Evolutionary conservation across 2,888 invertebrate genomes (phyloP).

Genomic region (Keiferia lycopersicella): DNA sequence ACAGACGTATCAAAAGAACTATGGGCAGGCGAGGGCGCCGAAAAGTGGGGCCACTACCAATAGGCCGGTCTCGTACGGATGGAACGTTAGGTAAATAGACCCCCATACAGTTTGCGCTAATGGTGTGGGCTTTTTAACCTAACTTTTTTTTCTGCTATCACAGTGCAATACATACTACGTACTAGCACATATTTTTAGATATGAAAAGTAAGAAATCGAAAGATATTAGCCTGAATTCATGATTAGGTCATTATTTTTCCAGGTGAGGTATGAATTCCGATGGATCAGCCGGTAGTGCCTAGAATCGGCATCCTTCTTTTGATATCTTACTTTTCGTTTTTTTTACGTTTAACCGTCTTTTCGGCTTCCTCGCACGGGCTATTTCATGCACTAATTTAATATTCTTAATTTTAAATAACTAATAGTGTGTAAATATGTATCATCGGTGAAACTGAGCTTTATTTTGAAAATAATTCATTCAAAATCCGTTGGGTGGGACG

Average conservation of each 20-base stretch:
- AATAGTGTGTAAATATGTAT: not conserved
- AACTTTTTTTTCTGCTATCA: conserved; percentile 25
- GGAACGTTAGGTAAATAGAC: conserved; percentile 75
- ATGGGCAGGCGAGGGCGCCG: conserved; percentile 57
- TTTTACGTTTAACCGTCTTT: not conserved
- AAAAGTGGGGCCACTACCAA: conserved; percentile 58
- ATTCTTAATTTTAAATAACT: not conserved
- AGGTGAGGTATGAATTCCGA: too few relatives aligned
- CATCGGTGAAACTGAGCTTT: not conserved
- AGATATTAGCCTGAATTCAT: too few relatives aligned
- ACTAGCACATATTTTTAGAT: conserved; percentile 22
- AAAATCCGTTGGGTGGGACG: not conserved
- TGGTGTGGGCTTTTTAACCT: conserved; percentile 47
- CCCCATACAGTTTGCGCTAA: conserved; percentile 38
- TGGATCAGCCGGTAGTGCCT: too few relatives aligned
- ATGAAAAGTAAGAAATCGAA: conserved; percentile 15
- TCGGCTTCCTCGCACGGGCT: not conserved
- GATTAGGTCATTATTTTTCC: too few relatives aligned
- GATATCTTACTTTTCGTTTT: not conserved
- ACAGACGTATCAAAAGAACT: conserved; percentile 60
- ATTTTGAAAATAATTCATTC: not conserved
- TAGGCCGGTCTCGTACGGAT: conserved; percentile 69
- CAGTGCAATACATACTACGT: too few relatives aligned
- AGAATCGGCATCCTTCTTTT: too few relatives aligned
- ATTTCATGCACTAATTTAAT: not conserved